Conservation (phyloP, 2,797 vertebrate genomes). For the Acrocephalus scirpaceus region DNA sequence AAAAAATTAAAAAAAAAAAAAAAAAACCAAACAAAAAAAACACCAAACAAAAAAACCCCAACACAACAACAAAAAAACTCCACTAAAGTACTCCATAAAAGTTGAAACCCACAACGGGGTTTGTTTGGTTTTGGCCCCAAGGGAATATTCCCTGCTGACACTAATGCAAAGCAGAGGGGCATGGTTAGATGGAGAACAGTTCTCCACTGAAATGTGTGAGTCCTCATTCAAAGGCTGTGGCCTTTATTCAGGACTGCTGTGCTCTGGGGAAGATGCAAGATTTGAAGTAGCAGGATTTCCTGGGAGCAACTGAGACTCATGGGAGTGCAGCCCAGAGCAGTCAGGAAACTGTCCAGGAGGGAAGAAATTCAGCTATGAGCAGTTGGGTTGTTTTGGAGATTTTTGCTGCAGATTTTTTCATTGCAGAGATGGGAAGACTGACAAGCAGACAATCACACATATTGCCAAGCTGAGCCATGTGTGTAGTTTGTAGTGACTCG, state of each 20-base stretch:
- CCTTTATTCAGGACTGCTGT: not conserved
- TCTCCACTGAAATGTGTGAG: not conserved
- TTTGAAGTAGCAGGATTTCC: not conserved
- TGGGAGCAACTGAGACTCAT: not conserved
- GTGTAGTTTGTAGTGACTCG: not conserved
- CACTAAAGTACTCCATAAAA: not conserved
- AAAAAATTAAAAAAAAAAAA: too few species aligned
- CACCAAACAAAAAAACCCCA: too few species aligned
- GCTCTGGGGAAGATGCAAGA: not conserved
- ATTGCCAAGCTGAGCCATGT: not conserved
- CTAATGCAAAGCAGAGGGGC: not conserved
- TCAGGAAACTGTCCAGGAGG: not conserved
- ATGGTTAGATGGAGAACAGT: rapidly evolving
- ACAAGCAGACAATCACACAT: not conserved
- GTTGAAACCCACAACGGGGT: not conserved
- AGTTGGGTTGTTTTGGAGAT: not conserved
- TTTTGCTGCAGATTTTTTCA: not conserved
- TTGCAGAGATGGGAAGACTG: not conserved
- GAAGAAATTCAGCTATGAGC: not conserved
- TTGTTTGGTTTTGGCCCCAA: not conserved
- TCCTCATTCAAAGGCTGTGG: not conserved
- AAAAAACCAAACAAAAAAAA: not conserved
- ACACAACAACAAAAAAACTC: too few species aligned
- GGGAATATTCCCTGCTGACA: not conserved
- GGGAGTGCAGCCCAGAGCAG: not conserved